These are phyloP conservation scores for Gopherus evgoodei DNA, from an alignment of 2,113 vertebrate species.

Conservation along the genomic window DNA sequence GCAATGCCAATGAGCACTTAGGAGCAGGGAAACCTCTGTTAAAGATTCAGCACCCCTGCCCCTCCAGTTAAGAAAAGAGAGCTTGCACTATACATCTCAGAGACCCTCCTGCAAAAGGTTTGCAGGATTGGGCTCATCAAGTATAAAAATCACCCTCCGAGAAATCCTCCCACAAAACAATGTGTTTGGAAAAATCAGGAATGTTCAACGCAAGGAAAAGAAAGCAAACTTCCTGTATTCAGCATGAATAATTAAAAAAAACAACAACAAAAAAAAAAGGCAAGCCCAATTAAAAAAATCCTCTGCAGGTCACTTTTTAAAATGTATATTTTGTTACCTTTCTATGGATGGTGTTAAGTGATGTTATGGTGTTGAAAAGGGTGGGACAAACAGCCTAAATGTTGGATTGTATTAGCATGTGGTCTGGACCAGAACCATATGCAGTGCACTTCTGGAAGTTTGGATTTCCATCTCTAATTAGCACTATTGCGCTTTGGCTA, in stretches of 20 bases:
- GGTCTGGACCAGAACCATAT: slow-evolving; percentile 13
- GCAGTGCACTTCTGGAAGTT: not conserved
- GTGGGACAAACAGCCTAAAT: slow-evolving; percentile 45
- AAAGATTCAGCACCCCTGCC: slow-evolving; percentile 20
- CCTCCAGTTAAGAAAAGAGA: not conserved
- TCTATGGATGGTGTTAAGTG: slow-evolving; percentile 46
- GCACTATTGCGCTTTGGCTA: not conserved
- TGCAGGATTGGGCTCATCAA: not conserved
- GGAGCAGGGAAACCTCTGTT: slow-evolving; percentile 50
- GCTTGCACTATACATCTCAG: not conserved
- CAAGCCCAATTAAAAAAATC: not conserved
- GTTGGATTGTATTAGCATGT: slow-evolving; percentile 26
- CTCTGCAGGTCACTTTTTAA: not conserved
- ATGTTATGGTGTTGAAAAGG: slow-evolving; percentile 49
- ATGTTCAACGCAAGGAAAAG: not conserved
- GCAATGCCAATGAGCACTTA: not conserved
- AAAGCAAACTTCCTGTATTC: not conserved
- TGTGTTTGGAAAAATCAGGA: no score
- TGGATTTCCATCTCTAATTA: not conserved
- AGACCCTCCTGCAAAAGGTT: not conserved
- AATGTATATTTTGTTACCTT: not conserved
- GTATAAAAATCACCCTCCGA: not conserved
- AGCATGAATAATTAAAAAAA: not conserved
- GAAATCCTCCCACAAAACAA: not conserved
- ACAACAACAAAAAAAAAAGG: not conserved